These are phyloP conservation scores for Ganaspis sp. DNA, from an alignment of 1,140 invertebrate species.

Conservation along the genomic window DNA sequence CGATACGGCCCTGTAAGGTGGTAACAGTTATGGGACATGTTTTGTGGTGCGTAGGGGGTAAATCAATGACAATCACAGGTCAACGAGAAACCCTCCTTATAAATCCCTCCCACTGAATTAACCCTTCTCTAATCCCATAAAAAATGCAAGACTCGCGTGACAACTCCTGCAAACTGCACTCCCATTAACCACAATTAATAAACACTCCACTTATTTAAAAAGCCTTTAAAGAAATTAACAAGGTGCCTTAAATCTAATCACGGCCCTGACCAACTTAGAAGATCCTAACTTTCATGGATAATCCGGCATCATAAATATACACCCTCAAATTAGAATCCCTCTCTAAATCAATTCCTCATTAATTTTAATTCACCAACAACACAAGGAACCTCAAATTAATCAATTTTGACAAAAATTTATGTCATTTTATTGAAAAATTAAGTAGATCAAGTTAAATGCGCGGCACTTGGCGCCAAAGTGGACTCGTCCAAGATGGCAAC, in stretches of 20 bases:
- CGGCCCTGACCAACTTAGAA: constrained; percentile 22
- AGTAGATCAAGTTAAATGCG: constrained; percentile 20
- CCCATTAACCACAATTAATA: neutral
- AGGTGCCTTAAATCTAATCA: neutral
- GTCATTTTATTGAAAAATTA: neutral
- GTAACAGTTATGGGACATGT: constrained; percentile 38
- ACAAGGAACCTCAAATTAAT: too few species aligned
- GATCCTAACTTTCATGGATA: neutral
- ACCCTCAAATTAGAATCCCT: too few species aligned
- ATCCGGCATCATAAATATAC: neutral
- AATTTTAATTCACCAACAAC: too few species aligned
- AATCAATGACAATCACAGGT: constrained; percentile 55
- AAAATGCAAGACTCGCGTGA: neutral
- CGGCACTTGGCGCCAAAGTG: constrained; percentile 62
- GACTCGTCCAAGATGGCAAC: constrained; percentile 74
- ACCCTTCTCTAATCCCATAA: neutral
- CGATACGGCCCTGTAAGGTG: neutral
- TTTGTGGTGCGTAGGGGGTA: constrained; percentile 35
- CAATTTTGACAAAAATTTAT: neutral
- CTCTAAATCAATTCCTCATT: too few species aligned
- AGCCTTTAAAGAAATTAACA: neutral
- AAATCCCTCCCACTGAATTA: neutral
- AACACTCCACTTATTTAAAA: neutral
- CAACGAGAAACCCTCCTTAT: constrained; percentile 23
- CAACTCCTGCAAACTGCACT: neutral